Evolutionary conservation across 2,888 invertebrate genomes (phyloP).

Genomic region (Globia sparganii): DNA sequence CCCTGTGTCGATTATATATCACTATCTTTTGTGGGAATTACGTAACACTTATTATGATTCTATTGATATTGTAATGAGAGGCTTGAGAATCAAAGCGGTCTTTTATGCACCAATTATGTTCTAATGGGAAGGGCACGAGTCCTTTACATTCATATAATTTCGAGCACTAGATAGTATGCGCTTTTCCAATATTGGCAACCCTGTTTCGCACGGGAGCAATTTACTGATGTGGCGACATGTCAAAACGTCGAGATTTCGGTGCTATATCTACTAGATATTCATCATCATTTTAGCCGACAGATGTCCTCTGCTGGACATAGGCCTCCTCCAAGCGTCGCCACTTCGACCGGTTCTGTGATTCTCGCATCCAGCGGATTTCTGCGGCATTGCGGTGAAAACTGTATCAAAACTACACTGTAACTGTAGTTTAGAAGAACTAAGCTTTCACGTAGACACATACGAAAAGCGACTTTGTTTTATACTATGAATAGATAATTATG

Average conservation of each 20-base stretch:
- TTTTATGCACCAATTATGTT: conserved; percentile 13
- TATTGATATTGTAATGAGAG: conserved; percentile 51
- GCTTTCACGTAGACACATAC: too few species aligned
- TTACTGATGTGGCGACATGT: neutral
- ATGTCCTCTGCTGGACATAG: neutral
- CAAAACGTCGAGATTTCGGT: neutral
- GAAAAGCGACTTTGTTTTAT: too few species aligned
- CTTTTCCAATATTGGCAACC: neutral
- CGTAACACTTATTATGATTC: conserved; percentile 52
- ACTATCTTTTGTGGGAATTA: conserved; percentile 56
- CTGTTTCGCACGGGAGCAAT: neutral
- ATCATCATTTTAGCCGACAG: neutral
- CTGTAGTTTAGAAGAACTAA: neutral
- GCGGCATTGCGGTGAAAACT: neutral
- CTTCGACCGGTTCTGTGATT: neutral
- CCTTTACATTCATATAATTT: neutral
- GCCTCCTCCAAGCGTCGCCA: neutral
- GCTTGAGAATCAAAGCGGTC: neutral
- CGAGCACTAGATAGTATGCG: neutral
- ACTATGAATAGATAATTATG: neutral
- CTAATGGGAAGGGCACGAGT: neutral
- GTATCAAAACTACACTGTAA: neutral
- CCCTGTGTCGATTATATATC: conserved; percentile 54
- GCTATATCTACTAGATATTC: neutral
- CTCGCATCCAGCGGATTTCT: neutral